Evolutionary conservation across 2,888 invertebrate species (phyloP).

Genomic region (Phrixothrix hirtus): DNA sequence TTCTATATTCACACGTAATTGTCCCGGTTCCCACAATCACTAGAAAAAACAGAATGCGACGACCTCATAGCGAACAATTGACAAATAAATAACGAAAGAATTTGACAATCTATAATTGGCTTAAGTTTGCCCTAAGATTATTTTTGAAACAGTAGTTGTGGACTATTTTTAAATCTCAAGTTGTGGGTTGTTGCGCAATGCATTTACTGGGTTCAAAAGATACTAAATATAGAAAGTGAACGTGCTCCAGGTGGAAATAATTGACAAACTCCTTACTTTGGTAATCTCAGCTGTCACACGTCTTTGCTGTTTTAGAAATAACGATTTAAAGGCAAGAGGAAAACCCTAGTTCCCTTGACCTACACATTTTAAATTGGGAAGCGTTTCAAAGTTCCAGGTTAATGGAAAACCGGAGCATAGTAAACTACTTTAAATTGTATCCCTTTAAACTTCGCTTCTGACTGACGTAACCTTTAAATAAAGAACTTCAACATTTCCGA

Average conservation of each 20-base stretch:
- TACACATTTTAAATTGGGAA: neutral
- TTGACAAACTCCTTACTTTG: neutral
- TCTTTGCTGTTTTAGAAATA: too few species aligned
- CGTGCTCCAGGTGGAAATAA: slow-evolving; percentile 12
- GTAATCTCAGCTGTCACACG: neutral
- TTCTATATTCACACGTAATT: too few species aligned
- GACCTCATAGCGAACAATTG: slow-evolving; percentile 7
- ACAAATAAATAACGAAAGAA: slow-evolving; percentile 11
- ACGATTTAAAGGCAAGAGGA: too few species aligned
- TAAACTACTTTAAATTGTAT: neutral
- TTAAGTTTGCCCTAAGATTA: slow-evolving; percentile 2
- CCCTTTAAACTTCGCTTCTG: neutral
- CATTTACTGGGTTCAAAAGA: slow-evolving; percentile 11
- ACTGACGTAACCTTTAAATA: neutral
- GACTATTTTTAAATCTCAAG: slow-evolving; percentile 19
- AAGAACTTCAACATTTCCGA: neutral
- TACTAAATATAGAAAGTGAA: slow-evolving; percentile 21
- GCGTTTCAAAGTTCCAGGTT: neutral
- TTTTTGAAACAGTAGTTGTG: slow-evolving; percentile 20
- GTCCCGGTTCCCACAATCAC: slow-evolving; percentile 6
- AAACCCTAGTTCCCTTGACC: neutral
- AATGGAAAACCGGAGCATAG: neutral
- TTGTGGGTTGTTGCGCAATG: slow-evolving; percentile 20
- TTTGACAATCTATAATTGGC: slow-evolving; percentile 5
- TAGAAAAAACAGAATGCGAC: slow-evolving; percentile 10